Evolutionary conservation across 1,140 invertebrate species (phyloP).

Genomic region (Mactra quadrangularis): DNA sequence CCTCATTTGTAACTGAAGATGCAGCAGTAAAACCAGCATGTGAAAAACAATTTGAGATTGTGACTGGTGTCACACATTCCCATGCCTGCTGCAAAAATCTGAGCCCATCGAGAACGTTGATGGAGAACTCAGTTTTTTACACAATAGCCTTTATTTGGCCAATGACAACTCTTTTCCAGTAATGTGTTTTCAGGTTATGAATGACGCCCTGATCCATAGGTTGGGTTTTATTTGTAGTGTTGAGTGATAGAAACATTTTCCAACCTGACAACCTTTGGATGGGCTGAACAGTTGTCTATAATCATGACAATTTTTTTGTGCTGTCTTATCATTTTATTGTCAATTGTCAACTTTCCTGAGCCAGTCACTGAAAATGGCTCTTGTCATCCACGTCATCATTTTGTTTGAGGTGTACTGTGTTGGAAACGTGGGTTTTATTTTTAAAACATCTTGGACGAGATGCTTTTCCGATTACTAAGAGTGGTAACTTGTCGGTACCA

Average conservation of each 20-base stretch:
- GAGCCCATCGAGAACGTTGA: slow-evolving; percentile 20
- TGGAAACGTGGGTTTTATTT: slow-evolving; percentile 17
- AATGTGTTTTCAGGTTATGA: slow-evolving; percentile 32
- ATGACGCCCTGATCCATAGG: slow-evolving; percentile 51
- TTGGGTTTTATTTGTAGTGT: slow-evolving; percentile 37
- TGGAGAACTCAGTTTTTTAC: neutral
- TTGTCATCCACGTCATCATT: slow-evolving; percentile 1
- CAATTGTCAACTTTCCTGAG: slow-evolving; percentile 8
- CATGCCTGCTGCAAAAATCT: too few relatives aligned
- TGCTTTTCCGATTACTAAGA: slow-evolving; percentile 19
- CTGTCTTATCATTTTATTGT: neutral
- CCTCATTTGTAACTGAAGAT: too few relatives aligned
- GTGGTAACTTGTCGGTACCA: slow-evolving; percentile 29
- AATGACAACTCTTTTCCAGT: slow-evolving; percentile 21
- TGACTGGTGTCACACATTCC: too few relatives aligned
- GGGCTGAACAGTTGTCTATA: slow-evolving; percentile 30
- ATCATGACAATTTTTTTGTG: slow-evolving; percentile 16
- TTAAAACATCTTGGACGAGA: slow-evolving; percentile 19
- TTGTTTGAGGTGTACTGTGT: neutral
- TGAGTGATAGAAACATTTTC: slow-evolving; percentile 22
- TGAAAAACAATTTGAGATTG: neutral
- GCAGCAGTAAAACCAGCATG: neutral
- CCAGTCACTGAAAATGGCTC: slow-evolving; percentile 15
- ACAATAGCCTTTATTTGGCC: slow-evolving; percentile 18
- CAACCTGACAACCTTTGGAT: slow-evolving; percentile 16